These are phyloP conservation scores for Amblyraja radiata DNA, from an alignment of 2,797 vertebrate species.

Conservation along the genomic window DNA sequence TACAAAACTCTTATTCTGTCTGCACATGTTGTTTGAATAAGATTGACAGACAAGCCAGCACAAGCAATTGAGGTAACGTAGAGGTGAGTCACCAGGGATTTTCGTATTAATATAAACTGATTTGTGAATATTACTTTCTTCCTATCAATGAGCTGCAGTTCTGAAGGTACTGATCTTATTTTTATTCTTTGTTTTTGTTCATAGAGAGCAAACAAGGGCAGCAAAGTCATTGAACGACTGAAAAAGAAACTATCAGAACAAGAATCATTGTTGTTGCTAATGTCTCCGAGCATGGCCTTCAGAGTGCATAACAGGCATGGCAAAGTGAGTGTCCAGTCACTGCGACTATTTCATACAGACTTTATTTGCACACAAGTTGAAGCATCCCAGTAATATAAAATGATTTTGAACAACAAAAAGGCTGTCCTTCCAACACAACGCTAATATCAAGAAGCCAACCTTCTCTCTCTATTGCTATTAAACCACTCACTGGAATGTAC, in stretches of 20 bases:
- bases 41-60: not conserved
- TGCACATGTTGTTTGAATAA: not conserved
- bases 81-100: not conserved
- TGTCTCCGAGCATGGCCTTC: conserved; percentile 90
- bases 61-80: not conserved
- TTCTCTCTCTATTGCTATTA: not conserved
- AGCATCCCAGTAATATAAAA: not conserved
- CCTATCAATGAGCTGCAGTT: not conserved
- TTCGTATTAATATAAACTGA: not conserved
- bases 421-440: not conserved
- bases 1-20: not conserved
- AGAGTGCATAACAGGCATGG: conserved; percentile 80
- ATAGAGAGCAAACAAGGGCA: conserved; percentile 82
- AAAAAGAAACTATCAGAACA: conserved; percentile 89
- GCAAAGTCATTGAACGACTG: conserved; percentile 76
- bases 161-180: not conserved
- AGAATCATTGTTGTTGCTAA: conserved; percentile 81
- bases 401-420: not conserved
- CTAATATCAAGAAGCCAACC: not conserved
- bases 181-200: conserved; percentile 38
- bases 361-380: not conserved
- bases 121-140: not conserved
- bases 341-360: not conserved
- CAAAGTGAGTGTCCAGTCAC: conserved; percentile 65
- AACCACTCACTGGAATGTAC: not conserved